Evolutionary conservation across 2,888 invertebrate species (phyloP).

Genomic region (Parascotia fuliginaria): DNA sequence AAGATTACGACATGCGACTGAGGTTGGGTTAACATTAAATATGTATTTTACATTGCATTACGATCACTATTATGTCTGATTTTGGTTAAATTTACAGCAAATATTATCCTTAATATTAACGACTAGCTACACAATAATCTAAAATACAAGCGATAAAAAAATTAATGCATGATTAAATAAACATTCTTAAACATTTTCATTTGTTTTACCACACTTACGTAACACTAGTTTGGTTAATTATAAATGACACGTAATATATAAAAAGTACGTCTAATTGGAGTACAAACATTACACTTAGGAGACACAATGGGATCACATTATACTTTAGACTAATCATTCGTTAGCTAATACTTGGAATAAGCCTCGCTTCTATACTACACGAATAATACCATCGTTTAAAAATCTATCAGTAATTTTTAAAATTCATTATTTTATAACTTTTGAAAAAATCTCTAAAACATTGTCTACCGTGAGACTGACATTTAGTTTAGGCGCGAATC

Average conservation of each 20-base stretch:
- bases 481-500: slow-evolving; percentile 2
- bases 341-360: slow-evolving; percentile 42
- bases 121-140: slow-evolving; percentile 16
- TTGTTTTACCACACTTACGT: not conserved
- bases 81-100: slow-evolving; percentile 42
- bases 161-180: not conserved
- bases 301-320: slow-evolving; percentile 69
- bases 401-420: slow-evolving; percentile 26
- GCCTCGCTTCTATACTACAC: slow-evolving; percentile 32
- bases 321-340: slow-evolving; percentile 37
- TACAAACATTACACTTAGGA: slow-evolving; percentile 54
- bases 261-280: slow-evolving; percentile 31
- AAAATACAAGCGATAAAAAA: slow-evolving; percentile 10
- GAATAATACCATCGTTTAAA: slow-evolving; percentile 39
- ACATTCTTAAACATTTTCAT: not conserved
- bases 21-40: slow-evolving; percentile 7
- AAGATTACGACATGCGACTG: slow-evolving; percentile 30
- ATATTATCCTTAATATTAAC: slow-evolving; percentile 27
- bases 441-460: slow-evolving; percentile 17
- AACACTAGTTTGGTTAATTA: slow-evolving; percentile 14
- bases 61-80: slow-evolving; percentile 44
- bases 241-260: slow-evolving; percentile 27
- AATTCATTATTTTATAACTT: slow-evolving; percentile 22
- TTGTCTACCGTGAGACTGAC: slow-evolving; percentile 10
- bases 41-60: slow-evolving; percentile 23